Evolutionary conservation across 2,113 vertebrate species (phyloP).

Genomic region (Aspiorhynchus laticeps): DNA sequence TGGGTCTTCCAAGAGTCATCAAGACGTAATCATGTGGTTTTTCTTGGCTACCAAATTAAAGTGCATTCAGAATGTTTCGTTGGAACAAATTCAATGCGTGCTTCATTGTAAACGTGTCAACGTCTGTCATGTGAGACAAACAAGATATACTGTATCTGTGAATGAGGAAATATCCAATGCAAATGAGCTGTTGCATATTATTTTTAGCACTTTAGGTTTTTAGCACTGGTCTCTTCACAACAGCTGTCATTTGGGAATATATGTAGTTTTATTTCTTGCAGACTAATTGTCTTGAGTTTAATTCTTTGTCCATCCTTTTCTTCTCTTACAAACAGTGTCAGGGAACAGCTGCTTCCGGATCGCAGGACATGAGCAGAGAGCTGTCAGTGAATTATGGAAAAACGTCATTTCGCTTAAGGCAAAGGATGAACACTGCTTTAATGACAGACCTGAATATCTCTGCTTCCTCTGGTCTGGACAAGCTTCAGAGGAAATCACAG

Average conservation of each 20-base stretch:
- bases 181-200: background rate
- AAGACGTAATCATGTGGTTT: background rate
- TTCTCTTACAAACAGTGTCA: constrained; percentile 7
- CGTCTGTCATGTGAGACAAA: background rate
- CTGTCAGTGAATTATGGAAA: constrained; percentile 27
- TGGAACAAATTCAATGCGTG: background rate
- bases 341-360: constrained; percentile 73
- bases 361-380: constrained; percentile 37
- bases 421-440: constrained; percentile 27
- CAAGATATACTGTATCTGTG: background rate
- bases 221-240: too few relatives aligned
- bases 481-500: constrained; percentile 54
- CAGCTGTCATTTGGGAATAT: background rate
- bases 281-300: background rate
- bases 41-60: background rate
- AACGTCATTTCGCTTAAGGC: background rate
- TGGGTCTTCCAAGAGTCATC: background rate
- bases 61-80: background rate
- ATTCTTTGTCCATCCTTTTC: background rate
- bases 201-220: background rate
- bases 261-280: background rate
- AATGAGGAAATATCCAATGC: constrained; percentile 9
- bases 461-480: constrained; percentile 49
- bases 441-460: constrained; percentile 43
- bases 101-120: background rate